Conservation (phyloP, 2,113 vertebrate species). For the Gobio gobio region DNA sequence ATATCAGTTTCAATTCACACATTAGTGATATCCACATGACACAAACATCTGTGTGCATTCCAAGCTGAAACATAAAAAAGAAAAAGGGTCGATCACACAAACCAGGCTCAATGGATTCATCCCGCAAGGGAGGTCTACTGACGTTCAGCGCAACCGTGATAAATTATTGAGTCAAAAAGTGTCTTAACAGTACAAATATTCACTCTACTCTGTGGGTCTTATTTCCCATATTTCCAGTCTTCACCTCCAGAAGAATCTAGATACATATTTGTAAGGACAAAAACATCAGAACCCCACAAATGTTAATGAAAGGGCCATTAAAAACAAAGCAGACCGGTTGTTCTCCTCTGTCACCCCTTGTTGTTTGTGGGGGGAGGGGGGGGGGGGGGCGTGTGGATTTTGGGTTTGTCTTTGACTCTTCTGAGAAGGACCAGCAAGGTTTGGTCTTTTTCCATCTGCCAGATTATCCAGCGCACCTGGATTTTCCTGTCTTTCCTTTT, state of each 20-base stretch:
- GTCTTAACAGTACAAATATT: conserved; percentile 52
- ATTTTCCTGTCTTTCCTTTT: conserved; percentile 20
- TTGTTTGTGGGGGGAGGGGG: conserved; percentile 9
- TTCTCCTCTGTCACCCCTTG: conserved; percentile 46
- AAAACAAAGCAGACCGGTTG: conserved; percentile 44
- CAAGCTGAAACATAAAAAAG: conserved; percentile 41
- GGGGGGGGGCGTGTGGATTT: not conserved
- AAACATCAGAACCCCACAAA: conserved; percentile 40
- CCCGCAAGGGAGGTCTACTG: not conserved
- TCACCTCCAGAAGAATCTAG: conserved; percentile 26
- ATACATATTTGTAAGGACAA: conserved; percentile 28
- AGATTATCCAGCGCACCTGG: conserved; percentile 25
- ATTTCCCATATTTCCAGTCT: conserved; percentile 27
- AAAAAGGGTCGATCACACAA: conserved; percentile 27
- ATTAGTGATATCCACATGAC: not conserved
- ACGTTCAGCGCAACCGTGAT: conserved; percentile 46
- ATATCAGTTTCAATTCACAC: conserved; percentile 2
- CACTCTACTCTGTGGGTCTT: conserved; percentile 28
- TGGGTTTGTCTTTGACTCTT: conserved; percentile 43
- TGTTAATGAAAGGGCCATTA: conserved; percentile 27
- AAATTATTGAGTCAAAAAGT: conserved; percentile 48
- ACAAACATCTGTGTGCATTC: conserved; percentile 41
- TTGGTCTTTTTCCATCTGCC: conserved; percentile 22
- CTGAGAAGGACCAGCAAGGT: conserved; percentile 24
- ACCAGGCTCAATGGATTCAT: conserved; percentile 23